Base-by-base conservation (phyloP, 2,113 vertebrate genomes). In the Anhinga rufa region DNA sequence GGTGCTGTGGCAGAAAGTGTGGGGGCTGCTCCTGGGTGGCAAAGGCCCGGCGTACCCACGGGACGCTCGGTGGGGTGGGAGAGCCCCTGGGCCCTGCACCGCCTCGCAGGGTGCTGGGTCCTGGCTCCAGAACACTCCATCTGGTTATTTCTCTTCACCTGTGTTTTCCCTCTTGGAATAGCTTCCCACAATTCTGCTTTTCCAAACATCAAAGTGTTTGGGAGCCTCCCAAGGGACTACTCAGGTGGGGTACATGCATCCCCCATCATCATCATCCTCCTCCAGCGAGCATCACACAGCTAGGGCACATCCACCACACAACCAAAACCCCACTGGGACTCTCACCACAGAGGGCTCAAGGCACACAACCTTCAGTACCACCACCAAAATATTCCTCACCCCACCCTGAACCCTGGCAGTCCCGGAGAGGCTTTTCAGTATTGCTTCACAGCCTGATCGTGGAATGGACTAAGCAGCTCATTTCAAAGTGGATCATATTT, bases 1-100 rank as follows among this genome's bases (percentile, higher is more conserved):
- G 15, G 42, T 32, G 48, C 66, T 57, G 40, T n/a, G 29, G 19
- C 52, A 88, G 36, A 57, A 54, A 51, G 48, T 24, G 34, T 3
- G 9, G 21, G 12, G 12, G 15, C 17, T 93, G 44, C 9, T 81
- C 17, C 46, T 0, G 1, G 9, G 6, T 2, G 4, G 9, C 4
- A 1, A 82, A 69, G 14, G 51, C 19, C 40, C 21, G 58, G 2
- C 1, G 25, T 19, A 10, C 24, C 54, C 1, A 0, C 1, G 4
- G n/a, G 70, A 82, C 7, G 34, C 9, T 62, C 1, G 0, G 42
- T 28, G n/a, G 28, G 40, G 8, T 19, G 18, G 10, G 15, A 26
- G 57, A 86, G 40, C 29, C 26, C 18, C 2, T 0, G 12, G 25
- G 6, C 17, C 9, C 17, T 6, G 1, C 0, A 5, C 9, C 49